Conservation (phyloP, 2,113 vertebrate species). For the Dolichallabes microphthalmus region DNA sequence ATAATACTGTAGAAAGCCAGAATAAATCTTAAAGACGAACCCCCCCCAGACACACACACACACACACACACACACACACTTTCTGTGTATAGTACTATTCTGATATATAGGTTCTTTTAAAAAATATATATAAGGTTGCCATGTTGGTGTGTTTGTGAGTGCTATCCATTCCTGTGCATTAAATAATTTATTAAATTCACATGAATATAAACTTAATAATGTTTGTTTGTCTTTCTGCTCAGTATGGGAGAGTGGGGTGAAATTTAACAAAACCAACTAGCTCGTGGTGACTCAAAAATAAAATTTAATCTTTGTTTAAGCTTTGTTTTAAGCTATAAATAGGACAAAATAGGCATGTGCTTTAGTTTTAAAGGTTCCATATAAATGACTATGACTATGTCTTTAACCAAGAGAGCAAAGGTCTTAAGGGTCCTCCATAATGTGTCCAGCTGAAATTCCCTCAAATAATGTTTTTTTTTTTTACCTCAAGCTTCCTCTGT, state of each 20-base stretch:
- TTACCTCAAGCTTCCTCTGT: too few relatives aligned
- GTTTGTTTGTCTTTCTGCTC: background rate
- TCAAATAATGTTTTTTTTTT: too few relatives aligned
- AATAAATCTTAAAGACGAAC: background rate
- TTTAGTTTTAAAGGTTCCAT: too few relatives aligned
- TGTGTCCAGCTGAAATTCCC: too few relatives aligned
- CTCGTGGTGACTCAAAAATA: background rate
- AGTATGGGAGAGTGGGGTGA: background rate
- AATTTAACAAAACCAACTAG: background rate
- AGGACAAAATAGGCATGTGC: too few relatives aligned
- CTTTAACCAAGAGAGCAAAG: too few relatives aligned
- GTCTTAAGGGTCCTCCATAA: too few relatives aligned
- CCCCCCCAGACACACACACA: background rate
- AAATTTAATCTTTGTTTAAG: too few relatives aligned
- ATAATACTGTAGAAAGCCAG: background rate
- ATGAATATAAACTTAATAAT: background rate
- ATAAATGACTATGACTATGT: too few relatives aligned
- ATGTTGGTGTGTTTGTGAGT: background rate
- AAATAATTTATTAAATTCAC: constrained; percentile 24
- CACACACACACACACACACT: too few relatives aligned
- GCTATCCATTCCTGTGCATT: constrained; percentile 6
- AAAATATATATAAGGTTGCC: background rate
- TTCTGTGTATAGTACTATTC: constrained; percentile 15
- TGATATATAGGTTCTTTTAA: background rate
- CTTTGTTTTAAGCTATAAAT: too few relatives aligned